Conservation (phyloP, 1,140 invertebrate species). For the Diorhabda elongata region DNA sequence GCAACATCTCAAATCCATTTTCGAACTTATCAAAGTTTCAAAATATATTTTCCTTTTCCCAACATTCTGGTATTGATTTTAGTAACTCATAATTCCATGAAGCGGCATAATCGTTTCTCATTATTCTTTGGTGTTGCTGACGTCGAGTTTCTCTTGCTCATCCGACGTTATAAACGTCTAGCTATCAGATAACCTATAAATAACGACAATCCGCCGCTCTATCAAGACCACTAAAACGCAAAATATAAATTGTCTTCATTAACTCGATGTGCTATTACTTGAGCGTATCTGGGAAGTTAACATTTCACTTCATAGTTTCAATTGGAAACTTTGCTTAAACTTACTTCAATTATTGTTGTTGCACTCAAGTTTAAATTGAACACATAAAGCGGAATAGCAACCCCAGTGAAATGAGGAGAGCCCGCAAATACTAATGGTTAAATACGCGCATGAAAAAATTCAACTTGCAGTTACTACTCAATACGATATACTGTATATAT, state of each 20-base stretch:
- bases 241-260: slow-evolving; percentile 22
- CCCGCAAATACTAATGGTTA: not conserved
- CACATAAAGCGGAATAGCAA: slow-evolving; percentile 27
- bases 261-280: slow-evolving; percentile 15
- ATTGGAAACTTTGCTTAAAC: slow-evolving; percentile 29
- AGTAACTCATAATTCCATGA: not conserved
- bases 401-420: slow-evolving; percentile 5
- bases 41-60: not conserved
- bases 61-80: not conserved
- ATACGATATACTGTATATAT: no score
- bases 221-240: slow-evolving; percentile 6
- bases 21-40: no score
- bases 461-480: no score
- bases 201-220: slow-evolving; percentile 14
- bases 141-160: not conserved
- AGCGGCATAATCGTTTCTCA: slow-evolving; percentile 1
- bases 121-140: slow-evolving; percentile 2
- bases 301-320: slow-evolving; percentile 33
- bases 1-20: no score
- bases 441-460: not conserved
- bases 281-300: slow-evolving; percentile 25
- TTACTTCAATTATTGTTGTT: slow-evolving; percentile 34
- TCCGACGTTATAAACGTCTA: slow-evolving; percentile 9
- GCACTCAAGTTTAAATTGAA: slow-evolving; percentile 27
- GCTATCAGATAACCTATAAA: slow-evolving; percentile 17